Conservation (phyloP, 2,888 invertebrate species). For the Campaea margaritaria region DNA sequence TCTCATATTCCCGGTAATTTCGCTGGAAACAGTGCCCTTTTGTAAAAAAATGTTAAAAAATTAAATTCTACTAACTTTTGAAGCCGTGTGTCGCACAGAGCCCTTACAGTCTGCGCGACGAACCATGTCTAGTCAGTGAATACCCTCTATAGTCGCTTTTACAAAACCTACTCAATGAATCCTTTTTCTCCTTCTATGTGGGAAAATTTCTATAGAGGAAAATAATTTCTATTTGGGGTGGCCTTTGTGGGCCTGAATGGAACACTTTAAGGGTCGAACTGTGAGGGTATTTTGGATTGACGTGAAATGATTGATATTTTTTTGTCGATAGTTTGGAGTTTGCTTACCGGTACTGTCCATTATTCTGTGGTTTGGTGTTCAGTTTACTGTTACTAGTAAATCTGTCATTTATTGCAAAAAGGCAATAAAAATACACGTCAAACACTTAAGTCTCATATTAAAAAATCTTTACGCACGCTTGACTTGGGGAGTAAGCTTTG, state of each 20-base stretch:
- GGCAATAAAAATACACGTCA: too few relatives aligned
- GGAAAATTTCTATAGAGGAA: constrained; percentile 71
- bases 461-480: too few relatives aligned
- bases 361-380: not conserved
- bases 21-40: too few relatives aligned
- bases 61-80: too few relatives aligned
- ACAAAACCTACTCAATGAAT: constrained; percentile 67
- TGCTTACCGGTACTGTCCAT: not conserved
- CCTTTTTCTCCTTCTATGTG: constrained; percentile 57
- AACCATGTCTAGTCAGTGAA: constrained; percentile 57
- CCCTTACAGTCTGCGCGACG: constrained; percentile 56
- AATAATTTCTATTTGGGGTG: constrained; percentile 67
- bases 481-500: too few relatives aligned
- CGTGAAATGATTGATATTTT: constrained; percentile 35
- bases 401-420: too few relatives aligned
- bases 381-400: constrained; percentile 11
- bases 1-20: too few relatives aligned
- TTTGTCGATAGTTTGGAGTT: constrained; percentile 23
- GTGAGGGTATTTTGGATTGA: constrained; percentile 26
- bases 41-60: too few relatives aligned
- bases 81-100: constrained; percentile 50
- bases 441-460: too few relatives aligned
- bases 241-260: constrained; percentile 53
- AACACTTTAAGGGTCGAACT: constrained; percentile 35
- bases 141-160: constrained; percentile 63